Evolutionary conservation across 1,140 invertebrate species (phyloP).

Genomic region (Nasonia longicornis): DNA sequence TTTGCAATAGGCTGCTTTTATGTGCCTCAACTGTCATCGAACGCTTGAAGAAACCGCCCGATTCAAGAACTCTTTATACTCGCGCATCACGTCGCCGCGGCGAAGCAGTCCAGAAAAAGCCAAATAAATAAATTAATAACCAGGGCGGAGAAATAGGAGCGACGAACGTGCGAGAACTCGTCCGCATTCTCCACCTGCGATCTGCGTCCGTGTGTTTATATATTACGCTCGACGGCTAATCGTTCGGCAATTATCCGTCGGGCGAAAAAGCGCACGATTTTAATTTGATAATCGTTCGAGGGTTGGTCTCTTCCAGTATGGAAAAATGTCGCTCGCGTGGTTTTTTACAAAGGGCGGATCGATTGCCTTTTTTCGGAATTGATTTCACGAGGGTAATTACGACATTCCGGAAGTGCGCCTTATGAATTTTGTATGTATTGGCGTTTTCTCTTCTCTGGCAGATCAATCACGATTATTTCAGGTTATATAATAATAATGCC

Average conservation of each 20-base stretch:
- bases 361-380: not conserved
- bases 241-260: constrained; percentile 1
- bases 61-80: no score
- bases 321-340: constrained; percentile 19
- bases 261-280: not conserved
- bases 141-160: not conserved
- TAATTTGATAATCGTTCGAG: constrained; percentile 18
- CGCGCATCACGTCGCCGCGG: not conserved
- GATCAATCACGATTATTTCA: no score
- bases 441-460: no score
- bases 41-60: no score
- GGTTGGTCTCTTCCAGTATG: not conserved
- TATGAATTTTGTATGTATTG: no score
- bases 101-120: not conserved
- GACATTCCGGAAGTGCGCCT: no score
- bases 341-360: not conserved
- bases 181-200: not conserved
- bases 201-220: not conserved
- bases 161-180: constrained; percentile 17
- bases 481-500: no score
- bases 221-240: not conserved
- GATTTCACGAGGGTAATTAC: not conserved
- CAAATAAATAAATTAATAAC: constrained; percentile 37
- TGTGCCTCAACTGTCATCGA: no score
- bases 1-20: no score